Base-by-base conservation (phyloP, 2,113 vertebrate species). In the Ctenodactylus gundi region DNA sequence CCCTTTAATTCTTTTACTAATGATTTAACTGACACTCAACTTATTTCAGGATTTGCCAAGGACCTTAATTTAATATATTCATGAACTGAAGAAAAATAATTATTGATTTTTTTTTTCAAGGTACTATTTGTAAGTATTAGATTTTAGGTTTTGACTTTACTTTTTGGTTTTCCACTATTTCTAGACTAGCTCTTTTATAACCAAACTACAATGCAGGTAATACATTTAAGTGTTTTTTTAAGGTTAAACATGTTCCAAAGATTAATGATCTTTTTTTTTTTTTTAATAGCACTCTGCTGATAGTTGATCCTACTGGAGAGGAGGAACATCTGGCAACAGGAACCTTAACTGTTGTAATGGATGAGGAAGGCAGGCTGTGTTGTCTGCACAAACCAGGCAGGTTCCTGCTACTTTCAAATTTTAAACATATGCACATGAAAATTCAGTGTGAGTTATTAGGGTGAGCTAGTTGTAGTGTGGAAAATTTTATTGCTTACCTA, bases 311-410 rank as follows among this genome's bases (percentile, higher is more conserved):
- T 60, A 99, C 99, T 13, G 98, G 97, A 34, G 99, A 99, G 94
- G 99, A 99, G 94, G 99, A 99, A 90, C 98, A 97, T 60, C 95
- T 99, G 92, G 98, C 98, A 18, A 99, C 99, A 1, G 98, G 99
- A 91, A 98, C 98, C 55, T 96, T 99, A 92, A 99, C 99, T 0
- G 78, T 99, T 85, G 99, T 99, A 91, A 99, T 98, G 2, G 99
- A 99, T 23, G 99, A 99, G 65, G 98, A 99, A 27, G 98, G 97
- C 73, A 98, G 97, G 17, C 98, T 99, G 0, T 99, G 99, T 90
- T 98, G 98, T 49, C 93, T 99, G 58, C 98, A 99, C 94, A 99
- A 99, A 98, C 99, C 99, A 99, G 99, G 99, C 99, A 97, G 1
- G 94, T 95, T 58, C 14, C n/a, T 72, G 31, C 34, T n/a, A 65